Base-by-base conservation (phyloP, 2,888 invertebrate species). In the Phragmatobia fuliginosa region DNA sequence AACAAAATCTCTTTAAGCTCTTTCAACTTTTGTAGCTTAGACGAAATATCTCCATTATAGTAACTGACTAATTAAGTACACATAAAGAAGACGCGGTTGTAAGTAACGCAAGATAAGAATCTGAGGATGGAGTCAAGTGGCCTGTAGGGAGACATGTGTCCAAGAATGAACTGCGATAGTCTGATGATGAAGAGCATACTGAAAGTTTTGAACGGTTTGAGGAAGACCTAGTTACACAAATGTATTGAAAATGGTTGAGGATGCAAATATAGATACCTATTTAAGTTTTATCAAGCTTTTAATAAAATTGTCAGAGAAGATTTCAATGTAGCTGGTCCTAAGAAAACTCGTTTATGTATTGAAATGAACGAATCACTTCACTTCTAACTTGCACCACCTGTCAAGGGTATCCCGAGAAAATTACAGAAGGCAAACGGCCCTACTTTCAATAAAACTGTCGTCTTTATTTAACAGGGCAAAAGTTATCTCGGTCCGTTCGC, bases 391-490 rank as follows among this genome's bases (percentile, higher is more conserved):
- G 71, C 14, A 77, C 90, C 87, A 80, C 73, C 81, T 61, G 66
- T 76, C 80, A 88, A 90, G 91, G 91, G 91, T 91, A 90, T 91
- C 90, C 89, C 85, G 87, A 88, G 91, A 91, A 94, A 93, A 94
- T 93, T 93, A 93, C 93, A 91, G 91, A 90, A 91, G 91, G 92
- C 91, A 94, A 94, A 91, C 92, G 92, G 91, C 90, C 92, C 92
- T 92, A 92, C 92, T 94, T 94, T 94, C 94, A 94, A 94, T 94
- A 94, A 94, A 94, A 94, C 92, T 94, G 94, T 94, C 94, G 90
- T 92, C 93, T 94, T 93, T 94, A 94, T 93, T 94, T 94, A 94
- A 94, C 92, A 90, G 92, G 91, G 89, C 90, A 88, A 89, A 93
- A 93, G 93, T 93, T 94, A 93, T 92, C 91, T 89, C 77, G 76